Conservation (phyloP, 2,888 invertebrate genomes). For the Fragum fragum region DNA sequence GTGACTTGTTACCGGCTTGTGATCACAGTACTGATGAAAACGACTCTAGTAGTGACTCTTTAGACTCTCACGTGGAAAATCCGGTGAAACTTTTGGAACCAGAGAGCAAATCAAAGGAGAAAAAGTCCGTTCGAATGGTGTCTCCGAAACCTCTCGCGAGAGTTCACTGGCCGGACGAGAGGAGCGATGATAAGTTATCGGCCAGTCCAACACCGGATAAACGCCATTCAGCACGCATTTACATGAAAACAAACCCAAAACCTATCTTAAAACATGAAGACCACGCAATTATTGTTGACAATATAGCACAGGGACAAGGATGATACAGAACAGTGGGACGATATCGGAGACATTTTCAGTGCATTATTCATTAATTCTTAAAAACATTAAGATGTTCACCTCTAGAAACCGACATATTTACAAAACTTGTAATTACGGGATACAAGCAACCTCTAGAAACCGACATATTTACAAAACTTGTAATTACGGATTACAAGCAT, state of each 20-base stretch:
- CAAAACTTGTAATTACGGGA: no score
- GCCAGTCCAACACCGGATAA: conserved; percentile 35
- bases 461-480: no score
- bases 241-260: conserved; percentile 62
- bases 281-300: conserved; percentile 15
- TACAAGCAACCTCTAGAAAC: no score
- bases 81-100: conserved; percentile 6
- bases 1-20: conserved; percentile 40
- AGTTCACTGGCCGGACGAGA: conserved; percentile 62
- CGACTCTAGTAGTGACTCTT: conserved; percentile 33
- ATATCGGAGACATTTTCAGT: no score
- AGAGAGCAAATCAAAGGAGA: not conserved
- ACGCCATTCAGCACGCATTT: conserved; percentile 56
- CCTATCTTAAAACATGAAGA: conserved; percentile 62
- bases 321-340: not conserved
- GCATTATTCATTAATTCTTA: no score
- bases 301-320: conserved; percentile 5
- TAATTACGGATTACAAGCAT: no score
- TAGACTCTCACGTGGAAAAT: conserved; percentile 19
- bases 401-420: no score
- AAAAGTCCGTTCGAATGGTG: conserved; percentile 41
- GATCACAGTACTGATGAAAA: conserved; percentile 18
- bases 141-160: conserved; percentile 45
- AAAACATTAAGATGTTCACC: no score
- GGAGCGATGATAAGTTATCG: conserved; percentile 25